Conservation (phyloP, 2,113 vertebrate genomes). For the Vulpes vulpes region DNA sequence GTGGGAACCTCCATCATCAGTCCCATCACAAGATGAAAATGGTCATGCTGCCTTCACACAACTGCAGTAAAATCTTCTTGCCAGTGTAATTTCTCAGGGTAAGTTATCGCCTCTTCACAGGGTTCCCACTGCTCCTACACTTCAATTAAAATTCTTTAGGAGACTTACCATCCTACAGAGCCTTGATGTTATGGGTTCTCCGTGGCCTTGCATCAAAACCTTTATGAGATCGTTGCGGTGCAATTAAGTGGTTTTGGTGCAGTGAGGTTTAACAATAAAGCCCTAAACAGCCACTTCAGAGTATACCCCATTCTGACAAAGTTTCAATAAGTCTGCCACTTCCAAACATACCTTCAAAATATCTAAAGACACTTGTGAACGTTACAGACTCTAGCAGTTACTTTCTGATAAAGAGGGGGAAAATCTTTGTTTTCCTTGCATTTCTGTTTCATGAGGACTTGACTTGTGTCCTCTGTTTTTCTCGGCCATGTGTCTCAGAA, state of each 20-base stretch:
- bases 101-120: slow-evolving; percentile 2
- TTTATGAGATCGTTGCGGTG: slow-evolving; percentile 62
- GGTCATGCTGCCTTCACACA: slow-evolving; percentile 14
- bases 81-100: not conserved
- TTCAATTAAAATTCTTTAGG: slow-evolving; percentile 67
- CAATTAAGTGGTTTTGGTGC: slow-evolving; percentile 70
- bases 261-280: slow-evolving; percentile 72
- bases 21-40: not conserved
- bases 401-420: not conserved
- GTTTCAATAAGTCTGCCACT: not conserved
- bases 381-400: not conserved
- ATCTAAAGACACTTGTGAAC: not conserved
- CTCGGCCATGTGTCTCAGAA: not conserved
- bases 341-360: slow-evolving; percentile 11
- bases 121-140: not conserved
- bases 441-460: not conserved
- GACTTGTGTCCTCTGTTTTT: not conserved
- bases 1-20: not conserved
- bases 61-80: not conserved
- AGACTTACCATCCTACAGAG: slow-evolving; percentile 58
- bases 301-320: not conserved
- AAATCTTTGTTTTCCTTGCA: not conserved
- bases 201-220: slow-evolving; percentile 64
- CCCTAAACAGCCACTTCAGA: slow-evolving; percentile 72
- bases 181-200: not conserved